Percentiles rank a stretch among this genome's conserved stretches.
Conservation (phyloP, 53 echinoderm and acorn worm genomes). For the Holothuria leucospilota region DNA sequence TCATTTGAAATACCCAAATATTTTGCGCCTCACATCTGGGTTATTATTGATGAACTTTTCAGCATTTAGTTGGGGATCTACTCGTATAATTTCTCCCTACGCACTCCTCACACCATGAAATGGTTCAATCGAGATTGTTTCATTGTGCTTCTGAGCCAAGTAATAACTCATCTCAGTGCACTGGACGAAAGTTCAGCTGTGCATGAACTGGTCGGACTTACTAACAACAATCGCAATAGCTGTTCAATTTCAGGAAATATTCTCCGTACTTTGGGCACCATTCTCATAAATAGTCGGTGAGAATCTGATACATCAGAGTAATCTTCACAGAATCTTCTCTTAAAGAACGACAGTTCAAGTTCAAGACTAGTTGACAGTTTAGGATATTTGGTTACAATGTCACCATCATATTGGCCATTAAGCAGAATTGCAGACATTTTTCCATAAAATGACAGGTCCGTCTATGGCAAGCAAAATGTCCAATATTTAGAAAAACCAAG, state of each 20-base stretch:
- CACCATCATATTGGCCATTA: not conserved
- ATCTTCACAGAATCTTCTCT: too few relatives aligned
- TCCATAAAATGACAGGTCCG: conserved; percentile 45
- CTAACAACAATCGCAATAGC: conserved; percentile 43
- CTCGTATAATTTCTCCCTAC: too few relatives aligned
- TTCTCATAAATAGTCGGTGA: conserved; percentile 26
- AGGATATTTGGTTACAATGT: conserved; percentile 46
- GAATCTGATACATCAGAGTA: too few relatives aligned
- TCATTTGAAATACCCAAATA: too few relatives aligned
- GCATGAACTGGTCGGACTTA: conserved; percentile 65
- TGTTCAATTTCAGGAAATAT: conserved; percentile 56
- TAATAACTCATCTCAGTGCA: conserved; percentile 62
- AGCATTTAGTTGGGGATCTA: too few relatives aligned
- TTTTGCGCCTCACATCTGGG: too few relatives aligned
- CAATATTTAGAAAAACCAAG: too few relatives aligned
- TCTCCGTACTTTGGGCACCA: conserved; percentile 36
- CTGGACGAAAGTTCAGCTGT: conserved; percentile 64
- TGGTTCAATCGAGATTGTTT: conserved; percentile 62
- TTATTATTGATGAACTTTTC: too few relatives aligned
- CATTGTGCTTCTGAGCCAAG: conserved; percentile 69
- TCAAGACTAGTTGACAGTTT: conserved; percentile 32
- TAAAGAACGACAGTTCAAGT: conserved; percentile 44
- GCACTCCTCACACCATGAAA: conserved; percentile 63
- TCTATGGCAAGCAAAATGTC: conserved; percentile 36
- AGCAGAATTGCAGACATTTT: conserved; percentile 32